A percentile compares a stretch with the other conserved stretches of the same genome.
phyloP scores from a whole-genome alignment of 2,797 vertebrate genomes.

The Hylomyscus alleni region DNA sequence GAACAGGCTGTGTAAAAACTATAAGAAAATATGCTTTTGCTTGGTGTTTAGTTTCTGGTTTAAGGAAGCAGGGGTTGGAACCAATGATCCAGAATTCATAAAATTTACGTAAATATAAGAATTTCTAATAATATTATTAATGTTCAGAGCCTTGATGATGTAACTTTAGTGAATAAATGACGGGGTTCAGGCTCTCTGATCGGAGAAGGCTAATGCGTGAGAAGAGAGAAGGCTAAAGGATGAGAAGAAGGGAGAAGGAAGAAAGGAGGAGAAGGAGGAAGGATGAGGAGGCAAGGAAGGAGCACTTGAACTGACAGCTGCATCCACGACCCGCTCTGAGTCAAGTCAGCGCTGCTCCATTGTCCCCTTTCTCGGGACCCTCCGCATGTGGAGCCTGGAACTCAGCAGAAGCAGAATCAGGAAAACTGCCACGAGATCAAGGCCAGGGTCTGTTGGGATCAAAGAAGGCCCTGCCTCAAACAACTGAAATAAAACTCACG shows the following conservation, averaged over 20 bases:
- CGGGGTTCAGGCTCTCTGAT: not conserved
- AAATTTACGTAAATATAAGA: not conserved
- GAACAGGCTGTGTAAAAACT: not conserved
- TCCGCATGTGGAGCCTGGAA: too few species aligned
- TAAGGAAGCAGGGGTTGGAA: not conserved
- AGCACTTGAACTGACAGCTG: not conserved
- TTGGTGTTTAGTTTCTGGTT: not conserved
- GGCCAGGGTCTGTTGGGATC: not conserved
- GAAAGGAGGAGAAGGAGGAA: not conserved
- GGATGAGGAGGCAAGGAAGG: not conserved
- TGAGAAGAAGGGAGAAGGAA: too few species aligned
- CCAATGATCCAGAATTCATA: not conserved
- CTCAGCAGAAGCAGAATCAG: not conserved
- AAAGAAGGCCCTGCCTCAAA: not conserved
- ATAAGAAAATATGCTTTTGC: not conserved
- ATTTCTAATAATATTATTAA: not conserved
- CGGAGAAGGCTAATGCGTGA: too few species aligned
- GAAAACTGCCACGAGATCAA: not conserved
- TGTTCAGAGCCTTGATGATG: not conserved
- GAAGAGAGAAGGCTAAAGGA: too few species aligned
- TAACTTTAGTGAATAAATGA: not conserved
- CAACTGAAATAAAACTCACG: not conserved
- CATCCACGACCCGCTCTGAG: not conserved
- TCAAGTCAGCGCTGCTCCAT: not conserved
- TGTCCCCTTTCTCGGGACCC: not conserved